Evolutionary conservation across 2,888 invertebrate species (phyloP), one percentile per base, ranked within the genome.

Genomic region (Drosophila parthenogenetica): DNA sequence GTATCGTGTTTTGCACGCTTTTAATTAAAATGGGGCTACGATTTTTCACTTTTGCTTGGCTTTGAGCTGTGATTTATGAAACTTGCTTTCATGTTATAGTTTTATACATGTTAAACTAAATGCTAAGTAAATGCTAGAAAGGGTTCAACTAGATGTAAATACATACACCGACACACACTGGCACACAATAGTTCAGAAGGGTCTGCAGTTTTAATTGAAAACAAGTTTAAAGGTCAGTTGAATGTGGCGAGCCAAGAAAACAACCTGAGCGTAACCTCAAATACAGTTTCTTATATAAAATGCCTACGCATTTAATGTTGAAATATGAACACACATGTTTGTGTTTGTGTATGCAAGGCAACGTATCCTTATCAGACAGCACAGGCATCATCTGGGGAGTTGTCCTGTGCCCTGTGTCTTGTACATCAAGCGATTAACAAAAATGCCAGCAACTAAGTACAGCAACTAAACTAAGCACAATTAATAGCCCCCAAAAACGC

Each of bases 1-100:
- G 88, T 84, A 88, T 84, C 83, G 81, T 87, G 81, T 87, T 85
- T 83, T 81, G 87, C 87, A 89, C 81, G 87, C 89, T 86, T 86
- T 86, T 86, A 86, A 86, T 86, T 86, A 86, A 86, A 86, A 86
- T 85, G 81, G 87, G 88, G 88, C 78, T 84, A 86, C 89, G 83
- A 84, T 84, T 84, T 84, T 84, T 84, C 83, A 88, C 83, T 88
- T 82, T 70, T 80, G 81, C 78, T 67, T 66, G 87, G 83, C 83
- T 84, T 86, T 78, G 73, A 61, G 83, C 83, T 71, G 83, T 84
- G 83, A 84, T 84, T 84, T 84, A 84, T 84, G 83, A 86, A 88
- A 76, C 89, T 80, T 84, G 89, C 83, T 88, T 83, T 88, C 87
- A 82, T 86, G 78, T 88, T 82, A 73, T 87, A 87, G 88, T 87